Evolutionary conservation across 2,113 vertebrate genomes (phyloP).

Genomic region (Platichthys stellatus): DNA sequence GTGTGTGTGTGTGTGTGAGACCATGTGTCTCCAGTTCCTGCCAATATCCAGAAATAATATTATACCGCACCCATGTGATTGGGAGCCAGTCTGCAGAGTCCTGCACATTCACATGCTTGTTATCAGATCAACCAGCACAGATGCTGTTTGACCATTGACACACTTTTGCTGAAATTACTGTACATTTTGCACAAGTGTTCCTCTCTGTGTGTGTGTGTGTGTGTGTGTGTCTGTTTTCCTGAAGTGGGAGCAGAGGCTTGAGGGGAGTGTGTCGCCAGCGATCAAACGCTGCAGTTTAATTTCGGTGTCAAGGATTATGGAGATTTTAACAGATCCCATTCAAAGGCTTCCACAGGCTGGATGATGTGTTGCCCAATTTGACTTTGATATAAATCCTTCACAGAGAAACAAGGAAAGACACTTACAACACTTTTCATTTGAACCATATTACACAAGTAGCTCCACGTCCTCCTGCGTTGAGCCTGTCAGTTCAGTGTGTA

Average conservation of each 20-base stretch:
- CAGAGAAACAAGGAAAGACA: conserved; percentile 28
- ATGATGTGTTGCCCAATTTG: conserved; percentile 54
- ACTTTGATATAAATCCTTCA: conserved; percentile 66
- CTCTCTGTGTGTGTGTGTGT: background rate
- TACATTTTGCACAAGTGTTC: background rate
- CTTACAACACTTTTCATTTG: conserved; percentile 28
- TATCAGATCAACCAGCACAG: background rate
- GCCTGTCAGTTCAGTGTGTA: background rate
- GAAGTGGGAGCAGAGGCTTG: conserved; percentile 46
- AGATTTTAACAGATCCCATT: conserved; percentile 62
- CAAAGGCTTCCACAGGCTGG: conserved; percentile 62
- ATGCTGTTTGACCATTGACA: background rate
- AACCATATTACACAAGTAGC: conserved; percentile 36
- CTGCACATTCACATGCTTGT: too few species aligned
- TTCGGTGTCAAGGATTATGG: conserved; percentile 70
- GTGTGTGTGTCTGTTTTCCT: conserved; percentile 2
- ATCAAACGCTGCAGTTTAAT: conserved; percentile 67
- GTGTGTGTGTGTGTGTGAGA: too few species aligned
- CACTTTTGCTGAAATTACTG: background rate
- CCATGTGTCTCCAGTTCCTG: too few species aligned
- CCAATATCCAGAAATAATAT: too few species aligned
- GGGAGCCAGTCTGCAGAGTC: background rate
- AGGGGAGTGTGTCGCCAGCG: conserved; percentile 40
- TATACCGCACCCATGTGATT: too few species aligned
- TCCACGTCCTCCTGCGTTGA: conserved; percentile 9